Conservation (phyloP, 2,888 invertebrate genomes). For the Noctua pronuba region DNA sequence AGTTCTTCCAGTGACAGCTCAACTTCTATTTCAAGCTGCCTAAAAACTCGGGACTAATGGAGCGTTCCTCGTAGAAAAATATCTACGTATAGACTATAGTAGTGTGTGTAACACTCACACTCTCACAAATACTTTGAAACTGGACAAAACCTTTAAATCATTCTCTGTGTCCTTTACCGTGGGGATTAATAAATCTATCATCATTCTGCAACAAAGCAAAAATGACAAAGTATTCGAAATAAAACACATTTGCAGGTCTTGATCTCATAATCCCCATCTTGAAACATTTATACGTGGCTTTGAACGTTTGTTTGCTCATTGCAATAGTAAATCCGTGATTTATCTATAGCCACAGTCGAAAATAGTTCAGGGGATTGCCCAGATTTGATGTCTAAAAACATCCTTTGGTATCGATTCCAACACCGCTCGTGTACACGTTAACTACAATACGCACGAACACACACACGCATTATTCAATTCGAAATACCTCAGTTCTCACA, state of each 20-base stretch:
- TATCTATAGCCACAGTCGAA: constrained; percentile 60
- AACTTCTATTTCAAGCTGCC: constrained; percentile 50
- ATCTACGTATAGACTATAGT: background rate
- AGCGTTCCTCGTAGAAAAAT: constrained; percentile 19
- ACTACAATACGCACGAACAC: constrained; percentile 11
- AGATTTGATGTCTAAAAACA: constrained; percentile 55
- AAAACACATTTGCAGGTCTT: constrained; percentile 25
- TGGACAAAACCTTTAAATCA: background rate
- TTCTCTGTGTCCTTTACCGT: background rate
- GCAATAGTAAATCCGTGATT: constrained; percentile 65
- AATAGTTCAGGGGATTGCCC: constrained; percentile 64
- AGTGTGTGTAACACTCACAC: background rate
- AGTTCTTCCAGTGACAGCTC: constrained; percentile 54
- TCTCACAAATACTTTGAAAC: background rate
- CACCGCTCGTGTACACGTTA: constrained; percentile 23
- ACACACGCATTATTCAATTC: background rate
- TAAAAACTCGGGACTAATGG: constrained; percentile 44
- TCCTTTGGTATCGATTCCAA: constrained; percentile 45
- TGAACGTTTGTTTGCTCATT: constrained; percentile 60
- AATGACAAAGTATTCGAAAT: constrained; percentile 19
- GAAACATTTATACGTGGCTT: constrained; percentile 52
- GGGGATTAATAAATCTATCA: background rate
- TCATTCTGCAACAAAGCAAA: background rate
- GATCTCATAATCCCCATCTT: constrained; percentile 43
- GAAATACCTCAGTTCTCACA: background rate